phyloP scores from a whole-genome alignment of 2,113 vertebrate genomes.

The Mugil cephalus region DNA sequence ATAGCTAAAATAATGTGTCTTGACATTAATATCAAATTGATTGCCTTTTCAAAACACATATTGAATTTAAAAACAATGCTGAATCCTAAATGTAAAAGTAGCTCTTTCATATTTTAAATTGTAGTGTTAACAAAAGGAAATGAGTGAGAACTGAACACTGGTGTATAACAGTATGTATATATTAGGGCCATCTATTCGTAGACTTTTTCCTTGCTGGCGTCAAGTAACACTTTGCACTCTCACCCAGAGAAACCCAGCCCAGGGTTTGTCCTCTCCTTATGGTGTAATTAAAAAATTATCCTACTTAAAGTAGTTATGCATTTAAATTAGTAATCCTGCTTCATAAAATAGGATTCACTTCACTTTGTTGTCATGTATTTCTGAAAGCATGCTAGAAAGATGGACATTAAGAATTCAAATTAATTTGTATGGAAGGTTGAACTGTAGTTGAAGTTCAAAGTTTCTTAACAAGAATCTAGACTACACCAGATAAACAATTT shows the following conservation, averaged over 20 bases:
- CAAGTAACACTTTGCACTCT: constrained; percentile 70
- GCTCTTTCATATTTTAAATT: not conserved
- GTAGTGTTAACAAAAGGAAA: not conserved
- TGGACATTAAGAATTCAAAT: too few relatives aligned
- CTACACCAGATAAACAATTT: too few relatives aligned
- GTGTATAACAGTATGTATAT: constrained; percentile 58
- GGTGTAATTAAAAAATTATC: not conserved
- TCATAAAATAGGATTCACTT: not conserved
- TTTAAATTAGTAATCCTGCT: too few relatives aligned
- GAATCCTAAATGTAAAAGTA: too few relatives aligned
- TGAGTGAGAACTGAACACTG: not conserved
- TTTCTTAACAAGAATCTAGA: too few relatives aligned
- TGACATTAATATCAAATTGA: not conserved
- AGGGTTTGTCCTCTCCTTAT: not conserved
- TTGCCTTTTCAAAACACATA: too few relatives aligned
- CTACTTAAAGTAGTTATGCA: too few relatives aligned
- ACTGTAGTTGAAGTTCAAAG: too few relatives aligned
- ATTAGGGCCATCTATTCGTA: constrained; percentile 73
- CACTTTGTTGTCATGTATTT: not conserved
- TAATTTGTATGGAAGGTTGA: too few relatives aligned
- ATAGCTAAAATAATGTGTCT: not conserved
- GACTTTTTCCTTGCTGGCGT: constrained; percentile 62
- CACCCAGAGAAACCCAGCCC: constrained; percentile 50
- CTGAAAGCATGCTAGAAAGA: not conserved
- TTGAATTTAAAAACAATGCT: too few relatives aligned